Evolutionary conservation across 2,888 invertebrate genomes (phyloP).

Genomic region (Globia sparganii): DNA sequence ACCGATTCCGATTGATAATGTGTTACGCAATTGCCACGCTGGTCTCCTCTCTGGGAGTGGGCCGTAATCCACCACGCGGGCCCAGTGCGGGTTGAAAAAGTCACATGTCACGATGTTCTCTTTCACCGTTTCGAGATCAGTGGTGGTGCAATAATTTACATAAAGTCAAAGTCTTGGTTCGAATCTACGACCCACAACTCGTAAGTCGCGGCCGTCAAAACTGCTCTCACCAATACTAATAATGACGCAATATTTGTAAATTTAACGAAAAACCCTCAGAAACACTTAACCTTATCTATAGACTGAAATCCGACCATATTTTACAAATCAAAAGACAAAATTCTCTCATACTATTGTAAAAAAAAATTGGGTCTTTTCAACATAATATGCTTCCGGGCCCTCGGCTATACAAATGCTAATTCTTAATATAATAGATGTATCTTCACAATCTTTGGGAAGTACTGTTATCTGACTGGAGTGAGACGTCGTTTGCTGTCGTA

Average conservation of each 20-base stretch:
- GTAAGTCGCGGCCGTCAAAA: too few relatives aligned
- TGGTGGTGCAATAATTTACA: too few relatives aligned
- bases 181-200: too few relatives aligned
- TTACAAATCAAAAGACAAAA: background rate
- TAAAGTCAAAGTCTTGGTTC: too few relatives aligned
- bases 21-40: too few relatives aligned
- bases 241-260: background rate
- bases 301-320: background rate
- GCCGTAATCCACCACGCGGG: too few relatives aligned
- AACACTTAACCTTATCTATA: background rate
- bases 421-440: constrained; percentile 15
- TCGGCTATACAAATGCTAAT: constrained; percentile 30
- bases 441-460: constrained; percentile 15
- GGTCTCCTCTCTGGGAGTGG: too few relatives aligned
- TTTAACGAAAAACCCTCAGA: background rate
- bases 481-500: background rate
- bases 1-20: too few relatives aligned
- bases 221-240: background rate
- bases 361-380: background rate
- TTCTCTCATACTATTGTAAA: background rate
- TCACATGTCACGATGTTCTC: too few relatives aligned
- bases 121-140: too few relatives aligned
- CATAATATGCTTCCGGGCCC: constrained; percentile 28
- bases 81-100: too few relatives aligned
- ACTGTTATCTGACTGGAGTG: constrained; percentile 1